phyloP scores from a whole-genome alignment of 2,797 vertebrate genomes.

The Anas acuta region DNA sequence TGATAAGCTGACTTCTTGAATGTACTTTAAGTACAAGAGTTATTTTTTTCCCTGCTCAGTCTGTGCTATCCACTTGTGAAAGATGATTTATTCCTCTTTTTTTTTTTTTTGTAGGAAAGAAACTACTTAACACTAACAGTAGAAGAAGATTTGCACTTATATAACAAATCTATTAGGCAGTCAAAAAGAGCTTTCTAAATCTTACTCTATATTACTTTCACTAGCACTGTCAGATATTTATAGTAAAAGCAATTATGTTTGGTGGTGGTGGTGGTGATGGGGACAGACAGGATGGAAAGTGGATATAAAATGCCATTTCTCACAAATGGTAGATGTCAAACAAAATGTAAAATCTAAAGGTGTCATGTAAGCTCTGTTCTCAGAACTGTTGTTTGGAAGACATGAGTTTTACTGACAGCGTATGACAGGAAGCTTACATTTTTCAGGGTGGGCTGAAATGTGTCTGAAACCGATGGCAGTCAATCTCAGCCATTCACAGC shows the following conservation, averaged over 20 bases:
- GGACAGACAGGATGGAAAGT: slow-evolving; percentile 45
- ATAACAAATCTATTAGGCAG: slow-evolving; percentile 18
- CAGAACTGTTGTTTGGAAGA: slow-evolving; percentile 36
- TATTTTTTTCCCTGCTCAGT: not conserved
- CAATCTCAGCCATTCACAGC: slow-evolving; percentile 41
- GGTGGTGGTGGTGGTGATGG: slow-evolving; percentile 41
- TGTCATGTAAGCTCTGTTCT: slow-evolving; percentile 33
- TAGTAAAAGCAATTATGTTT: slow-evolving; percentile 58
- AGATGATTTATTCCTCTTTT: not conserved
- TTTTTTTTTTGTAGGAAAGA: not conserved
- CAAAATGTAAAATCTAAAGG: slow-evolving; percentile 55
- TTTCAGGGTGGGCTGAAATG: slow-evolving; percentile 45
- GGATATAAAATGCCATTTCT: slow-evolving; percentile 40
- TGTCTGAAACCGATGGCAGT: slow-evolving; percentile 22
- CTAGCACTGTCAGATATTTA: slow-evolving; percentile 49
- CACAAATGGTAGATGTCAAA: slow-evolving; percentile 51
- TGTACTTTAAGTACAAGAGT: not conserved
- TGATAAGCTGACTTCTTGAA: not conserved
- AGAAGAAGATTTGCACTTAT: not conserved
- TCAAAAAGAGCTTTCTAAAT: slow-evolving; percentile 30
- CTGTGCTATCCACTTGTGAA: not conserved
- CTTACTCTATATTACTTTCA: slow-evolving; percentile 31
- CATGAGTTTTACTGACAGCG: slow-evolving; percentile 32
- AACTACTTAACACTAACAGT: not conserved
- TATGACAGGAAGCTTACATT: slow-evolving; percentile 38